phyloP scores from a whole-genome alignment of 2,797 vertebrate genomes.

The Thripadectes ignobilis region DNA sequence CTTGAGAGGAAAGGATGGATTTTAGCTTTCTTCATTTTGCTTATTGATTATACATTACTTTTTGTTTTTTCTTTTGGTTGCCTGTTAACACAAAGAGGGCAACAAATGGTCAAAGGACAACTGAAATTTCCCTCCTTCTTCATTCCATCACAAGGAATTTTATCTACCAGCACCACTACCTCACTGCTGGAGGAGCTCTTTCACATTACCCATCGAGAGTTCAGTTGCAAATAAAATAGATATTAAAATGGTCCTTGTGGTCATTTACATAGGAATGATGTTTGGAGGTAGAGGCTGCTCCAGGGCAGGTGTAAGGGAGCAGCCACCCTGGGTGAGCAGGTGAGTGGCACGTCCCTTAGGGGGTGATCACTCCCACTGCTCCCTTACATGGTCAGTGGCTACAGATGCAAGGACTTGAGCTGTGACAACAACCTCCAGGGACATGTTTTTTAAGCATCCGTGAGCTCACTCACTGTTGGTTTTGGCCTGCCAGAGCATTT shows the following conservation, averaged over 20 bases:
- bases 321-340: accelerated
- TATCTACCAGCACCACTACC: neutral
- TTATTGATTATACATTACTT: neutral
- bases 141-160: neutral
- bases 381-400: neutral
- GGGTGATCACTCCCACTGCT: accelerated
- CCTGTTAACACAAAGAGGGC: neutral
- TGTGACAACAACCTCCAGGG: neutral
- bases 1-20: neutral
- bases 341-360: neutral
- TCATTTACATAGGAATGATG: neutral
- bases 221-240: neutral
- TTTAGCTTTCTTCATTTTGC: neutral
- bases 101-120: neutral
- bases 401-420: neutral
- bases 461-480: neutral
- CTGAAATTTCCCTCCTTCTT: neutral
- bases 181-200: neutral
- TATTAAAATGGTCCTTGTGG: neutral
- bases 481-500: neutral
- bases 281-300: neutral
- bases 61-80: neutral
- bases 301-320: accelerated
- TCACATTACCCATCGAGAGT: neutral
- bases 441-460: neutral